A percentile compares a stretch with the other conserved stretches of the same genome.
phyloP scores from a whole-genome alignment of 2,797 vertebrate genomes.

The Muraenolepis orangiensis region DNA sequence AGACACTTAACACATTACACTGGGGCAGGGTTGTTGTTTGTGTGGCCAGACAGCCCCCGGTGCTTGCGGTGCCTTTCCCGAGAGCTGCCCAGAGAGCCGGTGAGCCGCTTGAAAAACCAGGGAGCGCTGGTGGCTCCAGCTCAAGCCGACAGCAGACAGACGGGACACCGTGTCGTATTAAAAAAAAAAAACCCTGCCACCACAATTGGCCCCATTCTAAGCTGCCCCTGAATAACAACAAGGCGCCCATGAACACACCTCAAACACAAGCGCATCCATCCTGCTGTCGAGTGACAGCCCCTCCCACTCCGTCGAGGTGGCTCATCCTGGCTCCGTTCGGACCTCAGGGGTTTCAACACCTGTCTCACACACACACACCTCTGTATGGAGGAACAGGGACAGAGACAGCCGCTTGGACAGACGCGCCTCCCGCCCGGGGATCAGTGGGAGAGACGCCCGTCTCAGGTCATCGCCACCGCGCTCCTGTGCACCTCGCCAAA shows the following conservation, averaged over 20 bases:
- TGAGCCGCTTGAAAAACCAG: constrained; percentile 19
- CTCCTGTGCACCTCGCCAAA: constrained; percentile 56
- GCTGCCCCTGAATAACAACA: constrained; percentile 40
- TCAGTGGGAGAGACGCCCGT: constrained; percentile 59
- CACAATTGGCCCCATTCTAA: constrained; percentile 44
- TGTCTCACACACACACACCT: constrained; percentile 48
- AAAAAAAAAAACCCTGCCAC: constrained; percentile 26
- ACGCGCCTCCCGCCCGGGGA: constrained; percentile 45
- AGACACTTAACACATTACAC: constrained; percentile 67
- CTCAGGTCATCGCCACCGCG: constrained; percentile 50
- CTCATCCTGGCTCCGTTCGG: constrained; percentile 52
- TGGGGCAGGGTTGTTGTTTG: constrained; percentile 56
- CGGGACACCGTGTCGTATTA: too few relatives aligned
- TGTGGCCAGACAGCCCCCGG: constrained; percentile 40
- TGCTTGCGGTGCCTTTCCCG: constrained; percentile 43
- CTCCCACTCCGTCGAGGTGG: constrained; percentile 42
- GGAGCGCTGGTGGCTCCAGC: too few relatives aligned
- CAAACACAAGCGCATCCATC: constrained; percentile 62
- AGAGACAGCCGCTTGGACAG: constrained; percentile 51
- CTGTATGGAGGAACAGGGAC: constrained; percentile 29
- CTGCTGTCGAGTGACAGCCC: constrained; percentile 54
- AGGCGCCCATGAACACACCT: constrained; percentile 18
- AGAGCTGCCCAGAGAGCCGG: constrained; percentile 40
- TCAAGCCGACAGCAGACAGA: too few relatives aligned
- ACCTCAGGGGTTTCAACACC: constrained; percentile 55